A percentile compares a stretch with the other conserved stretches of the same genome.
phyloP scores from a whole-genome alignment of 2,888 invertebrate genomes.

The Lasioglossum morio region DNA sequence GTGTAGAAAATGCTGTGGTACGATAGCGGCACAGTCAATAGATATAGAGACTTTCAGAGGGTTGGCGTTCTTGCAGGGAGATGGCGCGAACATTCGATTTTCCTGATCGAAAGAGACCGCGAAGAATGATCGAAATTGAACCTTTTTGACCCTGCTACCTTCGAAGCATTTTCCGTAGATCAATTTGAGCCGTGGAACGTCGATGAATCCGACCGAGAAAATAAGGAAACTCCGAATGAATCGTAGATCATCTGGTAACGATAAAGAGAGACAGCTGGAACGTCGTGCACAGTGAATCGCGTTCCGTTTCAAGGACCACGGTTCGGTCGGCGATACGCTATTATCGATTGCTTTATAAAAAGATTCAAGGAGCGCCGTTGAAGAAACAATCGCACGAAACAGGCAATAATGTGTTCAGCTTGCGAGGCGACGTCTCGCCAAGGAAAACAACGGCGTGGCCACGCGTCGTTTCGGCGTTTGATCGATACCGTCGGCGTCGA shows the following conservation, averaged over 20 bases:
- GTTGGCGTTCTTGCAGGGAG: not conserved
- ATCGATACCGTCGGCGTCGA: constrained; percentile 23
- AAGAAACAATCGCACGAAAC: constrained; percentile 41
- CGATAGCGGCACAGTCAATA: not conserved
- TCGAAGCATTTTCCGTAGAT: not conserved
- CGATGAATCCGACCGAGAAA: not conserved
- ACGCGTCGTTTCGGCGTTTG: not conserved
- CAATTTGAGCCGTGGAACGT: not conserved
- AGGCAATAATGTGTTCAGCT: constrained; percentile 21
- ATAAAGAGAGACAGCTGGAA: not conserved
- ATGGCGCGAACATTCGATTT: constrained; percentile 1
- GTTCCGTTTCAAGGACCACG: constrained; percentile 41
- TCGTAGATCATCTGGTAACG: not conserved
- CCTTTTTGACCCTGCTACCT: not conserved
- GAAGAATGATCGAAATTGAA: not conserved
- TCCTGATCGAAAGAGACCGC: constrained; percentile 1
- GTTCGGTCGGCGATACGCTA: constrained; percentile 25
- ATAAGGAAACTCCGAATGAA: not conserved
- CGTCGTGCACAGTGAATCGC: not conserved
- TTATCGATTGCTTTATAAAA: constrained; percentile 61
- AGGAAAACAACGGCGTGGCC: not conserved
- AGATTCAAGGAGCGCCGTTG: constrained; percentile 47
- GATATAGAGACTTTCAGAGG: not conserved
- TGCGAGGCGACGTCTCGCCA: constrained; percentile 1
- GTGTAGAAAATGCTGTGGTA: too few species aligned